Evolutionary conservation across 1,140 invertebrate species (phyloP).

Genomic region (Euwallacea similis): DNA sequence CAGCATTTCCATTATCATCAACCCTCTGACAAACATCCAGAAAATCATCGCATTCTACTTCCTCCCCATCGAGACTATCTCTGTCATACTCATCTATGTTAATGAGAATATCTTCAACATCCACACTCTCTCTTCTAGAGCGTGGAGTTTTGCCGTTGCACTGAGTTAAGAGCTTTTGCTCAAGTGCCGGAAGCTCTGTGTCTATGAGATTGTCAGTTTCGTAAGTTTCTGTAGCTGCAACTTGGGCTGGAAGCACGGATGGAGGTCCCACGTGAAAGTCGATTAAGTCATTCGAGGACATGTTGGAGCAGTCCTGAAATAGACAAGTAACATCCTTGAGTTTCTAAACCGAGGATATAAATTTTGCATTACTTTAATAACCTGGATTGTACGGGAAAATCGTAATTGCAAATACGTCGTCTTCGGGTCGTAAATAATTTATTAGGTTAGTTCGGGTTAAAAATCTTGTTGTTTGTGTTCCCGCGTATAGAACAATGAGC

Average conservation of each 20-base stretch:
- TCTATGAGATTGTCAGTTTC: constrained; percentile 45
- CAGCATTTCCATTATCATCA: constrained; percentile 32
- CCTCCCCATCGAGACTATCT: constrained; percentile 32
- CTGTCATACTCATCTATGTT: constrained; percentile 42
- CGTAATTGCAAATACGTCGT: neutral
- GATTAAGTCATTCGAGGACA: constrained; percentile 39
- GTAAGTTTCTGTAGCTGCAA: constrained; percentile 7
- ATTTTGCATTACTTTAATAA: too few species aligned
- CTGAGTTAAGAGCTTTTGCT: constrained; percentile 46
- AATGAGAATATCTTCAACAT: constrained; percentile 50
- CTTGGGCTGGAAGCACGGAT: constrained; percentile 36
- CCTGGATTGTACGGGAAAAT: neutral
- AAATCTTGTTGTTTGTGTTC: neutral
- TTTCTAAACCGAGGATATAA: too few species aligned
- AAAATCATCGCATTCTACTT: constrained; percentile 23
- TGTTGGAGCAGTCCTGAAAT: neutral
- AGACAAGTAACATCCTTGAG: too few species aligned
- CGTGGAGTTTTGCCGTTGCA: constrained; percentile 16
- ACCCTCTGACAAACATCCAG: constrained; percentile 14
- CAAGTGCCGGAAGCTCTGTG: constrained; percentile 47
- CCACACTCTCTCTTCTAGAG: constrained; percentile 41
- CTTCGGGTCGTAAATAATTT: too few species aligned
- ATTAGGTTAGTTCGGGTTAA: neutral
- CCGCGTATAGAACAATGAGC: neutral
- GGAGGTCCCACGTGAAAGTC: constrained; percentile 46